Evolutionary conservation across 1,140 invertebrate genomes (phyloP), one percentile per base, ranked within the genome.

Genomic region (Drosophila ogumai): DNA sequence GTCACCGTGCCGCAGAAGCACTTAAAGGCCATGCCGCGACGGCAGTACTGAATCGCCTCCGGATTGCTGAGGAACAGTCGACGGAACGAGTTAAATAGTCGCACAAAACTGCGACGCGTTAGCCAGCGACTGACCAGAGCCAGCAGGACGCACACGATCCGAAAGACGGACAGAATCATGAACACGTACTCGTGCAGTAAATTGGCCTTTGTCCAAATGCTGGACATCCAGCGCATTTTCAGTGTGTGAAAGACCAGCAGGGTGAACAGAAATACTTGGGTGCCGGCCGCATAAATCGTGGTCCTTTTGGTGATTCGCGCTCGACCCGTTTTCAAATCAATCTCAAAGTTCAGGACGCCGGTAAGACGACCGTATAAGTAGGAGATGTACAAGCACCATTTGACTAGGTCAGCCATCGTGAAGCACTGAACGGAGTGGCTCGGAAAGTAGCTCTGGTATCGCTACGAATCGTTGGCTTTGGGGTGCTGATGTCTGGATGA

Each of bases 331-430:
- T n/a, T 25, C 2, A 74, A 19, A 28, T 85, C 65, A 10, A 85
- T 43, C 34, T 78, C 57, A 44, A 86, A 86, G 49, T 81, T 85
- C 0, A 81, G 32, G 4, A 65, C 36, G 9, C 82, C 82, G 1
- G 57, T 54, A 3, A 60, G 7, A 5, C 68, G 64, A 3, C 47
- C 64, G 32, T 85, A 85, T 8, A 28, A 36, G 10, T 86, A 86
- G n/a, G 47, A 9, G 8, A 67, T 28, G 31, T 72, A 50, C 13
- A 86, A 25, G 19, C 73, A 36, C 36, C 17, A 64, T 61, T 41
- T 49, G 25, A 71, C 75, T 13, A 61, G 19, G 49, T 86, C 44
- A n/a, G 25, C 19, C 82, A 86, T 85, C 36, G 25, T 49, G 6
- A 3, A 44, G 0, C 40, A 85, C 76, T 84, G 28, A 69, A 40